Evolutionary conservation across 1,140 invertebrate species (phyloP).

Genomic region (Phymastichus coffea): DNA sequence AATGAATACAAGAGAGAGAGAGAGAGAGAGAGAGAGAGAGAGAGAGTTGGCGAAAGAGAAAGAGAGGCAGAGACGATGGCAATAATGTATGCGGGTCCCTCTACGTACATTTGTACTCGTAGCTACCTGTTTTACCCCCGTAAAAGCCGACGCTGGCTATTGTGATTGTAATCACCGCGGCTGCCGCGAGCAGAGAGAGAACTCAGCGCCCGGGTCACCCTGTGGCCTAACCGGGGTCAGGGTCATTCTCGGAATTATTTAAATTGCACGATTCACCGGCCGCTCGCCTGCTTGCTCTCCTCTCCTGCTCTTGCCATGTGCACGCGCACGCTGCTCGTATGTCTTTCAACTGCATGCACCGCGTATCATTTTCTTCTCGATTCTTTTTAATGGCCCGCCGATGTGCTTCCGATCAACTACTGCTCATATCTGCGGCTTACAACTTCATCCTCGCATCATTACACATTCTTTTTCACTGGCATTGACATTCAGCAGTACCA

Average conservation of each 20-base stretch:
- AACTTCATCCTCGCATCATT: no score
- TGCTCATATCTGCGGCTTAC: no score
- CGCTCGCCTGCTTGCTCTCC: constrained; percentile 5
- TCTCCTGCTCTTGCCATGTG: constrained; percentile 6
- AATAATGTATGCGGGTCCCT: constrained; percentile 27
- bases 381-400: constrained; percentile 13
- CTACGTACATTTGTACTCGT: constrained; percentile 27
- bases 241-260: constrained; percentile 44
- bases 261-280: constrained; percentile 37
- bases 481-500: no score
- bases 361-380: constrained; percentile 7
- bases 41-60: no score
- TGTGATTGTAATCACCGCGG: constrained; percentile 44
- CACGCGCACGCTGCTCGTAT: not conserved
- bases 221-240: constrained; percentile 39
- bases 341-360: not conserved
- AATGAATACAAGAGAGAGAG: not conserved
- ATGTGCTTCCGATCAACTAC: not conserved
- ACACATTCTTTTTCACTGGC: no score
- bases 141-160: constrained; percentile 37
- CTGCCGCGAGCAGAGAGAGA: no score
- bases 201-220: constrained; percentile 32
- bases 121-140: constrained; percentile 46
- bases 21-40: constrained; percentile 1
- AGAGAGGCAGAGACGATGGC: not conserved